A percentile compares a stretch with the other conserved stretches of the same genome.
phyloP scores from a whole-genome alignment of 2,113 vertebrate species.

The Falco punctatus region DNA sequence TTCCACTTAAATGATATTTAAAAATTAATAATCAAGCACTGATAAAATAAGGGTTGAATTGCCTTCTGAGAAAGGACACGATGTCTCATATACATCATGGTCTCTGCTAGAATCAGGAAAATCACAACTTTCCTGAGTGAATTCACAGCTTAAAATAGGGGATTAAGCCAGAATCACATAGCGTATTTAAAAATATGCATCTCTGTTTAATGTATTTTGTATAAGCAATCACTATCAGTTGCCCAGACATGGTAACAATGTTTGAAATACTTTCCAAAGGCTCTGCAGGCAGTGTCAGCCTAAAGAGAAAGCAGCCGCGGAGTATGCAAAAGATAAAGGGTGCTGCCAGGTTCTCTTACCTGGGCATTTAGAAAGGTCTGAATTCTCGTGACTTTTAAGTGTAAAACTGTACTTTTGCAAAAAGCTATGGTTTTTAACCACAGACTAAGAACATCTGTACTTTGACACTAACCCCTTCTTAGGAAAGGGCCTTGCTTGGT shows the following conservation, averaged over 20 bases:
- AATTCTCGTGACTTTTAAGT: background rate
- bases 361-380: background rate
- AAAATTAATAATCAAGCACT: background rate
- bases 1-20: background rate
- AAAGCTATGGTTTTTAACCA: background rate
- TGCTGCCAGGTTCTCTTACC: background rate
- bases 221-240: background rate
- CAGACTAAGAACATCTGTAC: background rate
- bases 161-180: background rate
- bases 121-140: background rate
- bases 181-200: background rate
- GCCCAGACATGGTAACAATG: background rate
- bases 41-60: background rate
- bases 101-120: background rate
- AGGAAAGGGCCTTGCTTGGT: background rate
- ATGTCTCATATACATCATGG: rapidly evolving
- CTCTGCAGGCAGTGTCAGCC: background rate
- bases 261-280: background rate
- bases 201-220: background rate
- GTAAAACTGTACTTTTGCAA: background rate
- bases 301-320: background rate
- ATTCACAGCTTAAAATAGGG: background rate
- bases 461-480: background rate
- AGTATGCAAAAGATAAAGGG: background rate
- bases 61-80: background rate